phyloP scores from a whole-genome alignment of 1,140 invertebrate genomes.

The Muscidifurax raptorellus region DNA sequence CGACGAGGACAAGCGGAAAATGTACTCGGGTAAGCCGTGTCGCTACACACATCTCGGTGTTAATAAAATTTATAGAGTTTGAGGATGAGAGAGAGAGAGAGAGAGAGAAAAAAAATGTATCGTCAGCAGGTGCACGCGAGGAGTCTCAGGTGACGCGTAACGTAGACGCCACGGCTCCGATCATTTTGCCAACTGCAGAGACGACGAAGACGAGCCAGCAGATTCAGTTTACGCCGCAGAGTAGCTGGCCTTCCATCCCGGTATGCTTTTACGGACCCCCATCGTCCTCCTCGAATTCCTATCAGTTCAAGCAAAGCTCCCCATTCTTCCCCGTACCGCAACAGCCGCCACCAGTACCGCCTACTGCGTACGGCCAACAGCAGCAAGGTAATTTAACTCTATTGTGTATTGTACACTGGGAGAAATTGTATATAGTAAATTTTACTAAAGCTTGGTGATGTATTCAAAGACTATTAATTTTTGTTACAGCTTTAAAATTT shows the following conservation, averaged over 20 bases:
- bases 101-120: too few species aligned
- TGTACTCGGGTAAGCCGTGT: too few species aligned
- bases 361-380: background rate
- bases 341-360: background rate
- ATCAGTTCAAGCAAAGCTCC: constrained; percentile 20
- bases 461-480: too few species aligned
- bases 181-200: constrained; percentile 43
- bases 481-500: too few species aligned
- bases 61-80: too few species aligned
- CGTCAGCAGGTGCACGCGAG: background rate
- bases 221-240: constrained; percentile 50
- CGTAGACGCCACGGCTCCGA: constrained; percentile 17
- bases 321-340: constrained; percentile 19
- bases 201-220: constrained; percentile 49
- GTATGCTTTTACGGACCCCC: constrained; percentile 49
- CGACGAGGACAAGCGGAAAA: background rate
- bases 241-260: constrained; percentile 30
- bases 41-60: too few species aligned
- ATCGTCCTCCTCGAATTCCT: constrained; percentile 26
- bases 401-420: background rate
- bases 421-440: too few species aligned
- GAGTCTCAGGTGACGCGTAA: constrained; percentile 30
- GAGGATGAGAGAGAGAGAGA: too few species aligned
- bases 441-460: too few species aligned
- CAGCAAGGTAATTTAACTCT: constrained; percentile 1